Evolutionary conservation across 2,113 vertebrate species (phyloP).

Genomic region (Neogobius melanostomus): DNA sequence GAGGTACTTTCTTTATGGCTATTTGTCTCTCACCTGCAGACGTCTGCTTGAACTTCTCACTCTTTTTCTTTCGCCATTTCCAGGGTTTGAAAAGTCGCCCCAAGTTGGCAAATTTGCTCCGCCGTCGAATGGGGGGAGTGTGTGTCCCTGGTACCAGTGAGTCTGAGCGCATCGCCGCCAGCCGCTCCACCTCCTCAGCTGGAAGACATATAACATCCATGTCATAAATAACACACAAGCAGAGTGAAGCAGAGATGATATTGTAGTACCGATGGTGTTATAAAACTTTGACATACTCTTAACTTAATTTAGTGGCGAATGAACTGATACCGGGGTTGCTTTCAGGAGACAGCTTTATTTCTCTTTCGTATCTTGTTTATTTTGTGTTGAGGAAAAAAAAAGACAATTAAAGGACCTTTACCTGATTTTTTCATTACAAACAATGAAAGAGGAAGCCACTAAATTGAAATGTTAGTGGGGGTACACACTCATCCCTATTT

Average conservation of each 20-base stretch:
- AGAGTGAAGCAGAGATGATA: not conserved
- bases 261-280: not conserved
- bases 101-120: slow-evolving; percentile 93
- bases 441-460: no score
- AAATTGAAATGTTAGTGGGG: no score
- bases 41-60: slow-evolving; percentile 97
- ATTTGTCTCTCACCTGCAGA: slow-evolving; percentile 85
- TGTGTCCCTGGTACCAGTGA: slow-evolving; percentile 96
- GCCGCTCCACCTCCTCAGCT: slow-evolving; percentile 95
- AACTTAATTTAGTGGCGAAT: not conserved
- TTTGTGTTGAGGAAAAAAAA: no score
- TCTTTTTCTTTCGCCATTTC: slow-evolving; percentile 99
- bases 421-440: no score
- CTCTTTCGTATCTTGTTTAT: no score
- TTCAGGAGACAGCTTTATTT: not conserved
- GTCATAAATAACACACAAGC: not conserved
- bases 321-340: not conserved
- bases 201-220: slow-evolving; percentile 13
- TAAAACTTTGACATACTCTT: not conserved
- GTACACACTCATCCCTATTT: no score
- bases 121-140: slow-evolving; percentile 92
- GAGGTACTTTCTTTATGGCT: not conserved
- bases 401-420: no score
- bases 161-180: slow-evolving; percentile 97
- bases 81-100: slow-evolving; percentile 97